Percentiles rank a stretch among this genome's conserved stretches.
phyloP scores from a whole-genome alignment of 2,113 vertebrate species.

The Scortum barcoo region DNA sequence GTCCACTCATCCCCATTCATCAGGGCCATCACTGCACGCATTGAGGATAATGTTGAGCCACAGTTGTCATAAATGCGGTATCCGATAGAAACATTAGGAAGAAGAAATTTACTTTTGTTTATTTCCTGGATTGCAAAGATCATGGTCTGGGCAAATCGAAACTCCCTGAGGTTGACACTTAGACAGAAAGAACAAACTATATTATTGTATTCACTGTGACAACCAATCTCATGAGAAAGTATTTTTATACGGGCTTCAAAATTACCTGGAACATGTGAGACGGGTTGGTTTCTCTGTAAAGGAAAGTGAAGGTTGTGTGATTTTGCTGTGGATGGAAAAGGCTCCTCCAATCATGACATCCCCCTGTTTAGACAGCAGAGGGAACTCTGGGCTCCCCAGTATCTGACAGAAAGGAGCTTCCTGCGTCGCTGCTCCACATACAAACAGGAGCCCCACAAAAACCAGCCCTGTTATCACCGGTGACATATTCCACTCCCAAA shows the following conservation, averaged over 20 bases:
- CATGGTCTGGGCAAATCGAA: constrained; percentile 85
- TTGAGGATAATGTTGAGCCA: constrained; percentile 80
- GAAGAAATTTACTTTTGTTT: constrained; percentile 77
- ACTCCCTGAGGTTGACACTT: constrained; percentile 83
- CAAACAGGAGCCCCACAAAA: constrained; percentile 28
- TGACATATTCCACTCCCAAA: constrained; percentile 35
- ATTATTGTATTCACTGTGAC: not conserved
- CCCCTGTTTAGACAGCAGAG: constrained; percentile 78
- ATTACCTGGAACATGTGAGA: constrained; percentile 79
- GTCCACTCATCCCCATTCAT: constrained; percentile 74
- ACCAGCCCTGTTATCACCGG: constrained; percentile 29
- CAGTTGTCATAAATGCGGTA: constrained; percentile 86
- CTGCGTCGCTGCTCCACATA: constrained; percentile 28
- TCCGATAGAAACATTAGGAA: constrained; percentile 81
- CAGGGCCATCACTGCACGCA: constrained; percentile 81
- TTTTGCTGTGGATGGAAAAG: constrained; percentile 83
- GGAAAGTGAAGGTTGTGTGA: constrained; percentile 61
- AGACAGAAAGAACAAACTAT: not conserved
- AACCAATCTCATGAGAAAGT: not conserved
- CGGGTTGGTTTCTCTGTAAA: constrained; percentile 75
- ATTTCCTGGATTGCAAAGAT: constrained; percentile 86
- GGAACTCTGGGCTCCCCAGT: constrained; percentile 73
- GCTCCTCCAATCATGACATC: constrained; percentile 82
- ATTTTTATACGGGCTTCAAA: not conserved
- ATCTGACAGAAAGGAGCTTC: constrained; percentile 70